Conservation (phyloP, 2,113 vertebrate genomes). For the Heptranchias perlo region DNA sequence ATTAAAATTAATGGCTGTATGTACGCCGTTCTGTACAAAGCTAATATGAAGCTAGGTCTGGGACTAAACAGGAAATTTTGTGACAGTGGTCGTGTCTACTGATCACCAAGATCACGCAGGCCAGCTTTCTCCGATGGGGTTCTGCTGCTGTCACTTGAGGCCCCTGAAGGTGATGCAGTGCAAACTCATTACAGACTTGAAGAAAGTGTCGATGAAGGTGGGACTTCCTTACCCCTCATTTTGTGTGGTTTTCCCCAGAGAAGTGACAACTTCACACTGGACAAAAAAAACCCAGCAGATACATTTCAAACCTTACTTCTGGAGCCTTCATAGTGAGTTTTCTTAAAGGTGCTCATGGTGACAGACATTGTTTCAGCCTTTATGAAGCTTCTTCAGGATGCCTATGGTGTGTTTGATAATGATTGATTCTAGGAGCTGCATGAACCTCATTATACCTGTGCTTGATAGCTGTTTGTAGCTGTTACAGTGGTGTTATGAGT, state of each 20-base stretch:
- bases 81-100: not conserved
- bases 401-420: not conserved
- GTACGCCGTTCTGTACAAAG: not conserved
- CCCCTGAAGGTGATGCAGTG: not conserved
- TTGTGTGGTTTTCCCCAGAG: not conserved
- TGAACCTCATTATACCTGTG: not conserved
- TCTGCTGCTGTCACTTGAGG: not conserved
- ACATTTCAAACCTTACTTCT: not conserved
- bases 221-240: not conserved
- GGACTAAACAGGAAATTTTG: not conserved
- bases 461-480: not conserved
- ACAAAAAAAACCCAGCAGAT: not conserved
- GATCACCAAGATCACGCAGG: not conserved
- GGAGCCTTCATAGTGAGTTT: not conserved
- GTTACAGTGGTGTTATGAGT: not conserved
- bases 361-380: not conserved
- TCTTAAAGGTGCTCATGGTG: not conserved
- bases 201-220: not conserved
- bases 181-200: not conserved
- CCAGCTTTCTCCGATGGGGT: not conserved
- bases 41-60: not conserved
- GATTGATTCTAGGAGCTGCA: not conserved
- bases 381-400: not conserved
- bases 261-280: not conserved
- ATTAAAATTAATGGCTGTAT: not conserved